phyloP scores from a whole-genome alignment of 1,140 invertebrate species.

The Dinoponera quadriceps region DNA sequence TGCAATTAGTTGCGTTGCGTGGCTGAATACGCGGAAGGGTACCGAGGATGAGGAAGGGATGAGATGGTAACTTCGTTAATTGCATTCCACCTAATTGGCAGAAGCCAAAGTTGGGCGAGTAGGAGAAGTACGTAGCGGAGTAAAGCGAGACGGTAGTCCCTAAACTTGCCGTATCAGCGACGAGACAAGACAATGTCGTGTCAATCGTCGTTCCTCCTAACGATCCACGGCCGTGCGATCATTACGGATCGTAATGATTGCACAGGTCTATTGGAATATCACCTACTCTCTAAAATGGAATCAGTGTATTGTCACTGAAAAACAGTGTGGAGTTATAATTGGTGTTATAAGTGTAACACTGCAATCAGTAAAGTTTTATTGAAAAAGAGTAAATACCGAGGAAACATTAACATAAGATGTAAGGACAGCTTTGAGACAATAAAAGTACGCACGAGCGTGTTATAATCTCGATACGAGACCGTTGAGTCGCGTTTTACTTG shows the following conservation, averaged over 20 bases:
- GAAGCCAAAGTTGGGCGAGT: constrained; percentile 12
- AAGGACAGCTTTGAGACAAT: too few relatives aligned
- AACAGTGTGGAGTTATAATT: too few relatives aligned
- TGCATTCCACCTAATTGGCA: constrained; percentile 66
- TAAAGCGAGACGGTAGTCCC: constrained; percentile 12
- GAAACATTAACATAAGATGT: too few relatives aligned
- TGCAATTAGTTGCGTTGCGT: constrained; percentile 52
- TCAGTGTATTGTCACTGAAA: too few relatives aligned
- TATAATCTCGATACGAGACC: too few relatives aligned
- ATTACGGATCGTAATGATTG: constrained; percentile 61
- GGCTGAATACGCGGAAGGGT: constrained; percentile 21
- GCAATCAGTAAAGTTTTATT: too few relatives aligned
- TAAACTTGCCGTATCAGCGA: constrained; percentile 11
- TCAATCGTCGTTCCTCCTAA: constrained; percentile 65
- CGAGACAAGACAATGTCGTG: constrained; percentile 21
- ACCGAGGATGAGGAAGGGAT: constrained; percentile 6
- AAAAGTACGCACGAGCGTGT: too few relatives aligned
- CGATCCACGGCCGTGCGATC: constrained; percentile 49
- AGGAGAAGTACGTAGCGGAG: constrained; percentile 5
- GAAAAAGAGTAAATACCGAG: too few relatives aligned
- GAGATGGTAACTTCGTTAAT: constrained; percentile 65
- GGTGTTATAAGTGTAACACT: too few relatives aligned
- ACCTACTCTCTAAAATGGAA: not conserved
- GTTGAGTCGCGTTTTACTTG: not conserved
- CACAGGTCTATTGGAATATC: constrained; percentile 2